Conservation (phyloP, 2,888 invertebrate species). For the Zygogramma bicolorata region DNA sequence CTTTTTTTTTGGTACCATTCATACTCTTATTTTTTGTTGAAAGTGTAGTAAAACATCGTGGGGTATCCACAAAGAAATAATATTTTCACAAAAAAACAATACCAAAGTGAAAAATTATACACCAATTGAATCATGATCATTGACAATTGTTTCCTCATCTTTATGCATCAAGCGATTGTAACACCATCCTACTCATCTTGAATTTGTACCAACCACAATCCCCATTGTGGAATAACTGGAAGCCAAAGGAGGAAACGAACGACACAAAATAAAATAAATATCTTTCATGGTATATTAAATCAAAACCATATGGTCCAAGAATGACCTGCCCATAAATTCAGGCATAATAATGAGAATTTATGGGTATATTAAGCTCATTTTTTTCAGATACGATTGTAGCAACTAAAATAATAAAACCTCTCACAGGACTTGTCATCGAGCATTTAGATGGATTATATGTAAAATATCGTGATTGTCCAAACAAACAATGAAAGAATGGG, state of each 20-base stretch:
- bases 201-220: not conserved
- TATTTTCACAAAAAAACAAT: no score
- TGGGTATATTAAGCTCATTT: constrained; percentile 50
- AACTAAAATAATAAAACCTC: constrained; percentile 32
- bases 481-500: constrained; percentile 5
- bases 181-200: not conserved
- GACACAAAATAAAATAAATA: constrained; percentile 15
- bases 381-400: constrained; percentile 51
- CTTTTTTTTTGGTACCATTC: no score
- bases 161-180: not conserved
- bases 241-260: constrained; percentile 4
- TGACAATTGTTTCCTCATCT: no score
- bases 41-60: no score
- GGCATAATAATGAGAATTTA: constrained; percentile 60
- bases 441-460: constrained; percentile 9
- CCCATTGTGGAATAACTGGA: not conserved
- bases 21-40: no score
- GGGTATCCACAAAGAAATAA: no score
- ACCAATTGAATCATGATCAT: no score
- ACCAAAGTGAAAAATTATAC: no score
- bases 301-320: constrained; percentile 57
- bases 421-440: constrained; percentile 4
- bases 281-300: constrained; percentile 51
- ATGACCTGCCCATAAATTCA: constrained; percentile 55
- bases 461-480: not conserved